A percentile compares a stretch with the other conserved stretches of the same genome.
These are phyloP conservation scores for Alloscopus bannaensis DNA, from an alignment of 2,888 invertebrate species.

Conservation along the genomic window DNA sequence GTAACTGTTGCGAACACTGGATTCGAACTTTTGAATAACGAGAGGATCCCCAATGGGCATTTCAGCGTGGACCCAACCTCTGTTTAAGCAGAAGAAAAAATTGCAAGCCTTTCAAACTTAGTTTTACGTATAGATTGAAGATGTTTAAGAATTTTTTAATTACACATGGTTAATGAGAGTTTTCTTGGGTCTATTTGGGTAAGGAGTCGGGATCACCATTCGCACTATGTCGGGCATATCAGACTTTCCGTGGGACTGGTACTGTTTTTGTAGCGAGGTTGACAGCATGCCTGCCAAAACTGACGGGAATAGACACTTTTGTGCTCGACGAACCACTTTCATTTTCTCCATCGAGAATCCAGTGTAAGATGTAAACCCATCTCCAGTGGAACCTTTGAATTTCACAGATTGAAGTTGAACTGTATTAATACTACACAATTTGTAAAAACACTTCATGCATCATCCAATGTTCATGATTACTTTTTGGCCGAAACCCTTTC, in stretches of 20 bases:
- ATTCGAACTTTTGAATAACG: conserved; percentile 67
- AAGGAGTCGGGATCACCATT: conserved; percentile 71
- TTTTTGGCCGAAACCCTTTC: conserved; percentile 71
- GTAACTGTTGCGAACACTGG: conserved; percentile 69
- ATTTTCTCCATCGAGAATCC: conserved; percentile 70
- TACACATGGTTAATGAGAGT: conserved; percentile 71
- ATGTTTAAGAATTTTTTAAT: conserved; percentile 36
- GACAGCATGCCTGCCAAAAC: conserved; percentile 70
- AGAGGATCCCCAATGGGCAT: conserved; percentile 67
- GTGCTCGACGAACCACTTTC: conserved; percentile 64
- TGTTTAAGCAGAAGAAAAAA: conserved; percentile 23
- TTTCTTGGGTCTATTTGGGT: conserved; percentile 66
- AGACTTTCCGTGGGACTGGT: conserved; percentile 65
- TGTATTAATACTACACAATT: too few species aligned
- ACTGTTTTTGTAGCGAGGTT: conserved; percentile 63
- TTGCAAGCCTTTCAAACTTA: conserved; percentile 13
- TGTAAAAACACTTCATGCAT: too few species aligned
- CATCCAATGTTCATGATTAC: conserved; percentile 51
- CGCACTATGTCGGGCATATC: conserved; percentile 66
- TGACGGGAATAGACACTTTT: conserved; percentile 69
- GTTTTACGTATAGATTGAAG: neutral
- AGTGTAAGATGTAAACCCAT: conserved; percentile 69
- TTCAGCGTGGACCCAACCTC: conserved; percentile 72
- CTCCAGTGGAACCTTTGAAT: conserved; percentile 49
- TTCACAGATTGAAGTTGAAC: too few species aligned